Percentiles rank a stretch among this genome's conserved stretches.
These are phyloP conservation scores for Ceryle rudis DNA, from an alignment of 2,797 vertebrate species.

Conservation along the genomic window DNA sequence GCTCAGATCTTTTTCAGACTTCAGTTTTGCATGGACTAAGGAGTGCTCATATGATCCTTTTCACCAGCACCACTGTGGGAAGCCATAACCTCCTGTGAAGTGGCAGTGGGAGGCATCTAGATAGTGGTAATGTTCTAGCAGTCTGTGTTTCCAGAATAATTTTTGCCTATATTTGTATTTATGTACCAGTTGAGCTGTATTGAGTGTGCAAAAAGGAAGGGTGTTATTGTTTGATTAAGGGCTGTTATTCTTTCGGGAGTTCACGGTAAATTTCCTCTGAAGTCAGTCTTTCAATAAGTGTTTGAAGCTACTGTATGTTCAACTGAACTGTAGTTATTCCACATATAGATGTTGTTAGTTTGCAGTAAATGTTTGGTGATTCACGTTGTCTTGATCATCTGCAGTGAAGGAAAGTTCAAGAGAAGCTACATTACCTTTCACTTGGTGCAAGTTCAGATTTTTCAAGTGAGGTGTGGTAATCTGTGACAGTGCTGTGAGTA, in stretches of 20 bases:
- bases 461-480: not conserved
- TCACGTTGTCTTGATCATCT: not conserved
- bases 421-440: not conserved
- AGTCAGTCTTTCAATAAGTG: not conserved
- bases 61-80: not conserved
- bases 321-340: not conserved
- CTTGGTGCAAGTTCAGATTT: not conserved
- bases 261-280: not conserved
- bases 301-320: not conserved
- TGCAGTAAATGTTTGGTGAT: not conserved
- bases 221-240: not conserved
- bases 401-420: not conserved
- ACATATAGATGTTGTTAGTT: not conserved
- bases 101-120: not conserved
- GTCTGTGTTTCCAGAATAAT: not conserved
- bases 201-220: not conserved
- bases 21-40: not conserved
- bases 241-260: not conserved
- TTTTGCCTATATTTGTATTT: not conserved
- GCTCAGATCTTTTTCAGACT: not conserved
- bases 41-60: not conserved
- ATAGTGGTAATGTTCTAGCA: not conserved
- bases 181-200: not conserved
- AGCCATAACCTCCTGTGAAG: not conserved
- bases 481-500: not conserved